Percentiles rank a stretch among this genome's conserved stretches.
These are phyloP conservation scores for Drosophila peninsularis DNA, from an alignment of 2,888 invertebrate species.

Conservation along the genomic window DNA sequence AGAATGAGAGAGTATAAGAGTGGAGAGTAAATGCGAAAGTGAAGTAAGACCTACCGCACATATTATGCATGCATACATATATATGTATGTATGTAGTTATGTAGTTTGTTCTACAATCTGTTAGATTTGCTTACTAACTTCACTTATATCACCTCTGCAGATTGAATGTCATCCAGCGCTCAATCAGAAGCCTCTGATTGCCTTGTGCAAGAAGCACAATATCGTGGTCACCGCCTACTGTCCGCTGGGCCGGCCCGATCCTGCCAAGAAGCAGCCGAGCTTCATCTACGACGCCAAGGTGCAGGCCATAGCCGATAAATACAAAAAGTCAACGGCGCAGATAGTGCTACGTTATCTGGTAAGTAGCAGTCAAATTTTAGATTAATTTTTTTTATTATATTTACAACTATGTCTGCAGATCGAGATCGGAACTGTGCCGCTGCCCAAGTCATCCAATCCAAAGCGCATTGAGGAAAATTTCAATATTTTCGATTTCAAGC, in stretches of 20 bases:
- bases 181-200: constrained; percentile 88
- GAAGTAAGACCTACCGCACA: neutral
- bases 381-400: neutral
- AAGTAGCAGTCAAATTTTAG: constrained; percentile 5
- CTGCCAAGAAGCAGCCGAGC: constrained; percentile 89
- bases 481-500: constrained; percentile 86
- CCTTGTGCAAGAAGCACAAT: constrained; percentile 87
- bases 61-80: neutral
- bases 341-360: constrained; percentile 87
- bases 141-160: constrained; percentile 33
- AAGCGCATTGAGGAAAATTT: constrained; percentile 86
- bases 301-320: constrained; percentile 87
- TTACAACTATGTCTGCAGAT: constrained; percentile 79
- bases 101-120: neutral
- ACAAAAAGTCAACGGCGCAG: constrained; percentile 89
- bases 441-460: constrained; percentile 87
- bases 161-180: constrained; percentile 87
- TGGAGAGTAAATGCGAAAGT: neutral
- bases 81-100: neutral
- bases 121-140: neutral
- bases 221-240: constrained; percentile 91
- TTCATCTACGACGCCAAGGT: constrained; percentile 86
- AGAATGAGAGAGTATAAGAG: neutral
- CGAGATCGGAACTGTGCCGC: constrained; percentile 86
- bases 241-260: constrained; percentile 91